Conservation (phyloP, 2,888 invertebrate genomes). For the Troides aeacus region DNA sequence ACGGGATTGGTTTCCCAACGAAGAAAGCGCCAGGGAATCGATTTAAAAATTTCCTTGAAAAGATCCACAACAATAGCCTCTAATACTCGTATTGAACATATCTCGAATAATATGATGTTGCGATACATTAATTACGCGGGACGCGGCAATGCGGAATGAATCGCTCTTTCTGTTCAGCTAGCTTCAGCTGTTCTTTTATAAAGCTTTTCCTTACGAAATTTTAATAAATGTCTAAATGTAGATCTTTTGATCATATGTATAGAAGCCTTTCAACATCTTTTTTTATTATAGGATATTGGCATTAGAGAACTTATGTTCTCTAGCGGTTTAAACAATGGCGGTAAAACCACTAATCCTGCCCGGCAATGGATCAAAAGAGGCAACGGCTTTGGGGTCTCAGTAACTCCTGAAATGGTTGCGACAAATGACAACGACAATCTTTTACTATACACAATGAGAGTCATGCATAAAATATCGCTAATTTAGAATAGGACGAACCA, state of each 20-base stretch:
- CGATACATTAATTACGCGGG: constrained; percentile 25
- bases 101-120: constrained; percentile 39
- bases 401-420: no score
- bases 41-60: constrained; percentile 75
- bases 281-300: neutral
- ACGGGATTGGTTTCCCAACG: constrained; percentile 70
- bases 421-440: no score
- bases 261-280: neutral
- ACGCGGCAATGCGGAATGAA: neutral
- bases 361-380: no score
- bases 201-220: no score
- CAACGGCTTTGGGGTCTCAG: no score
- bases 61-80: constrained; percentile 63
- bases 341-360: no score
- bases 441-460: no score
- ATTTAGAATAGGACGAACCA: no score
- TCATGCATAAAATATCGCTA: no score
- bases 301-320: neutral
- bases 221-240: no score
- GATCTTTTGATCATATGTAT: neutral
- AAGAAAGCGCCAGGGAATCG: constrained; percentile 71
- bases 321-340: no score
- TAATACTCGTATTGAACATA: constrained; percentile 63
- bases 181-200: neutral
- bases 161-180: neutral